Evolutionary conservation across 2,888 invertebrate species (phyloP), one percentile per base, ranked within the genome.

Genomic region (Dinocampus coccinellae): DNA sequence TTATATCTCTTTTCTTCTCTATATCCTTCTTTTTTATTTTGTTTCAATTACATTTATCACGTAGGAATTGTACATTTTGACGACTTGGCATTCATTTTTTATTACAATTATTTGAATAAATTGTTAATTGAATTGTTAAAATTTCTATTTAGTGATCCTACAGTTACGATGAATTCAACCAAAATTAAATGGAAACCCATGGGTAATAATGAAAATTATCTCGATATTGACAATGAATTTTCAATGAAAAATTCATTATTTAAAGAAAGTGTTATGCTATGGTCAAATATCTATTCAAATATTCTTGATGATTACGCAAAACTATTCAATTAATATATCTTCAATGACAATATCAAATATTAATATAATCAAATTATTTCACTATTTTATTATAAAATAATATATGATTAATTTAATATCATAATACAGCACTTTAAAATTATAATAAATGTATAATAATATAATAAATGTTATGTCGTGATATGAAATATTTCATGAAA

Each of bases 31-130:
- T 20, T 57, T 29, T n/a, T n/a, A 22, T 26, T 24, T 26, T 55
- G 6, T 7, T 24, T 62, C 34, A 11, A 11, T 13, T 13, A 24
- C 13, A 10, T 63, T 16, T 64, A n/a, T 64, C 24, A 58, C 52
- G 47, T 64, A 78, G 90, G 90, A 0, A 88, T 87, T 0, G 85
- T 86, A 33, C 90, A 90, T 55, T 88, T 87, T 0, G 90, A 90
- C 69, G 90, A 90, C 1, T 22, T 90, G 7, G 87, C 87, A 53
- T 90, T 90, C 75, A 57, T 88, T 29, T 29, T 29, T 29, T 29
- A 4, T 7, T 29, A 4, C 29, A 29, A 4, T 29, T 3, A 29
- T 7, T n/a, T n/a, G n/a, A n/a, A n/a, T n/a, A n/a, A n/a, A n/a
- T n/a, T n/a, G n/a, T n/a, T n/a, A n/a, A n/a, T n/a, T n/a, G n/a